Percentiles rank a stretch among this genome's conserved stretches.
phyloP scores from a whole-genome alignment of 2,888 invertebrate genomes.

The Metacarcinus magister region DNA sequence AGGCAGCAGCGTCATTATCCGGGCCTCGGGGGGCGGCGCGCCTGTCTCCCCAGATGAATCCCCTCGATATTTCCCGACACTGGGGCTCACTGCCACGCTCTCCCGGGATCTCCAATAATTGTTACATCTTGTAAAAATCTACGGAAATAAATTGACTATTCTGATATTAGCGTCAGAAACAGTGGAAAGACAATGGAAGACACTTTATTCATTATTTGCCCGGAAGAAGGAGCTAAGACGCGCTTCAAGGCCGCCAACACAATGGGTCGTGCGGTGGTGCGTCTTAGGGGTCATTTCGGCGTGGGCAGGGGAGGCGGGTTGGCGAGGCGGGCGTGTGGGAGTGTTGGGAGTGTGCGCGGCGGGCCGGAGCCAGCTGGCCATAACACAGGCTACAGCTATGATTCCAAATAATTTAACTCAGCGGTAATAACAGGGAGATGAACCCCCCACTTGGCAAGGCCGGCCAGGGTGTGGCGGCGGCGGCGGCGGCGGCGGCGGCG shows the following conservation, averaged over 20 bases:
- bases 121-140: conserved; percentile 82
- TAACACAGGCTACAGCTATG: conserved; percentile 76
- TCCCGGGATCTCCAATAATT: conserved; percentile 80
- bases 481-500: neutral
- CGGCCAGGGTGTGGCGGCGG: conserved; percentile 48
- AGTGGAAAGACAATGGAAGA: conserved; percentile 82
- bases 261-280: conserved; percentile 31
- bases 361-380: conserved; percentile 70
- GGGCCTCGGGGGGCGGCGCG: conserved; percentile 55
- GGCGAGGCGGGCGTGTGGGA: conserved; percentile 42
- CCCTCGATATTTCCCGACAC: conserved; percentile 77
- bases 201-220: conserved; percentile 82
- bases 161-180: conserved; percentile 82
- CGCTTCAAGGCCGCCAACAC: neutral
- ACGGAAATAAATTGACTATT: conserved; percentile 82
- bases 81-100: conserved; percentile 65
- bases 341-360: conserved; percentile 68
- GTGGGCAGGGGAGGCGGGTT: conserved; percentile 7
- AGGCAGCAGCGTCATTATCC: conserved; percentile 74
- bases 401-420: conserved; percentile 72
- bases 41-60: conserved; percentile 78
- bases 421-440: conserved; percentile 63
- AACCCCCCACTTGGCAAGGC: conserved; percentile 29
- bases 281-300: conserved; percentile 57
- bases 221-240: conserved; percentile 68